Base-by-base conservation (phyloP, 2,797 vertebrate species). In the Bradypodion pumilum region DNA sequence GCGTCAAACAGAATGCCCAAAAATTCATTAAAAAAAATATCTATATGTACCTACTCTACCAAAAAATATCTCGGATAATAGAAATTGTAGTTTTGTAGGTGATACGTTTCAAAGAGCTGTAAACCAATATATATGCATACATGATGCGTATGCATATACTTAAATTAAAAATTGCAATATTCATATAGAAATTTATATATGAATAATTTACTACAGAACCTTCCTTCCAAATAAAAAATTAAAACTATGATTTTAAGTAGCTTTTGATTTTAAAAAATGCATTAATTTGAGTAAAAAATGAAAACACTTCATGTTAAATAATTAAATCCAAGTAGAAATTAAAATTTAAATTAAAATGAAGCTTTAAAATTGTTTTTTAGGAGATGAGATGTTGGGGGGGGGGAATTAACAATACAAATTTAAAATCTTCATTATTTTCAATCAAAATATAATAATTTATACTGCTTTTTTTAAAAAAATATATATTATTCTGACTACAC, bases 1-100 rank as follows among this genome's bases (percentile, higher is more conserved):
- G 84, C 87, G 81, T 89, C 85, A 91, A 92, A 84, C 78, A 16
- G 86, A 60, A 37, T 82, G 80, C 69, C 7, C 88, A 73, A 86
- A 44, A 90, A 16, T 16, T 29, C 29, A 83, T 40, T 19, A n/a
- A n/a, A 74, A 66, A 56, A 52, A 40, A 65, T 10, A 74, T 1
- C 60, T 15, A 37, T 25, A 60, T 13, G 42, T 27, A 44, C 49
- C 8, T 7, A 42, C 7, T n/a, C n/a, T n/a, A n/a, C n/a, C n/a
- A n/a, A n/a, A 65, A 32, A n/a, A 65, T n/a, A 65, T 23, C 52
- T 52, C 19, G 21, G 56, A 56, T 56, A 56, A 13, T 5, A 19
- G 19, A 49, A 49, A 49, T 46, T 19, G 16, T 56, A 19, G 19
- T 56, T 56, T 56, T 19, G 21, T 56, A 52, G 52, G 5, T 56